Evolutionary conservation across 1,140 invertebrate genomes (phyloP), one percentile per base, ranked within the genome.

Genomic region (Leguminivora glycinivorella): DNA sequence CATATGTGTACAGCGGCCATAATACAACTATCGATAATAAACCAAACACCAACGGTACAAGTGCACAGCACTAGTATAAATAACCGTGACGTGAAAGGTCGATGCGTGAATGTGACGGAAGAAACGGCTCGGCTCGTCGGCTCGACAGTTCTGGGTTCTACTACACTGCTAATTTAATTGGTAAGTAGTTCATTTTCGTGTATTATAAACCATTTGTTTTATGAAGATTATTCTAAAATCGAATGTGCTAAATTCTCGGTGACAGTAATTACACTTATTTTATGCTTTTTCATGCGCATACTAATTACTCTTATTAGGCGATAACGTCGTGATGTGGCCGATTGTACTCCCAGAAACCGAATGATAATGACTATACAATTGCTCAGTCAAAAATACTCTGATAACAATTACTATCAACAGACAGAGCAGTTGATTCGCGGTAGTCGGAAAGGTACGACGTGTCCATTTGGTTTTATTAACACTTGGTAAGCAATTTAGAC

Each of bases 361-460:
- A 26, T 63, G 5, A 63, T 31, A 63, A 63, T 31, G 17, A 25
- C 17, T 63, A 22, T 63, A 63, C 25, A 29, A 34, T 63, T 63
- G 58, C 19, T 34, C 29, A 31, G 26, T 60, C 56, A 31, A 63
- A 52, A 63, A n/a, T 34, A 31, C 19, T 63, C n/a, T 29, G 25
- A 31, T 63, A 63, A 17, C 58, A 29, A 10, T 63, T 34, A 34
- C 58, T 52, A 52, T 19, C 47, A 52, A 52, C 6, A 22, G 47
- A 22, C 47, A 52, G 17, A 63, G 58, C 58, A 63, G 58, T 63
- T 63, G 25, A 63, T n/a, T 63, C 14, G 25, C 19, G 26, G n/a
- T 63, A 63, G 24, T 31, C 26, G 58, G 1, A 9, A 29, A 29
- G 17, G 58, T 17, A 29, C 26, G 58, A 63, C 58, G 58, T 63